A percentile compares a stretch with the other conserved stretches of the same genome.
Evolutionary conservation across 1,140 invertebrate species (phyloP).

Genomic region (Eurosta solidaginis): DNA sequence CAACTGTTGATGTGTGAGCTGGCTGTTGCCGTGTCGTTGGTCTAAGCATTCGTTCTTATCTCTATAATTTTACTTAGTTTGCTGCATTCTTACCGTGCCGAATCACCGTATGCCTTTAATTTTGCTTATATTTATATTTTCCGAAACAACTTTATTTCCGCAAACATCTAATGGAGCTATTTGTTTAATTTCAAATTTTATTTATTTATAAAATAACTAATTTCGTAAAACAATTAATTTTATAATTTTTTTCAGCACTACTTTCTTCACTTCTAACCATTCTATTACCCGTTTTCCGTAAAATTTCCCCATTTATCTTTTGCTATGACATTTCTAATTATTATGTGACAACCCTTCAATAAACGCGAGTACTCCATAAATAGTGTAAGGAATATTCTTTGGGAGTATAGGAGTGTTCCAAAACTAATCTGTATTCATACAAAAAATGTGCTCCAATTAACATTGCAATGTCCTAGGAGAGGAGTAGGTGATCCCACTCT

Average conservation of each 20-base stretch:
- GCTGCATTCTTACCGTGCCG: background rate
- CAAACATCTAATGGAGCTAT: background rate
- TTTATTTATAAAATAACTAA: too few species aligned
- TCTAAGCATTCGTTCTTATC: constrained; percentile 3
- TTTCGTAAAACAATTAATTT: background rate
- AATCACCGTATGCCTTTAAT: background rate
- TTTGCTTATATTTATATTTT: background rate
- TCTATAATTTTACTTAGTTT: background rate
- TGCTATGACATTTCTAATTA: background rate
- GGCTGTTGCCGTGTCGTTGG: constrained; percentile 10
- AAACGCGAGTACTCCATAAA: too few species aligned
- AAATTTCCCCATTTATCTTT: background rate
- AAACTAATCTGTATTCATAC: too few species aligned
- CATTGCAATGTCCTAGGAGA: too few species aligned
- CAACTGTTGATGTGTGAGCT: constrained; percentile 18
- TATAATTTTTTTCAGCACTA: background rate
- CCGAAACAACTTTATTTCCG: too few species aligned
- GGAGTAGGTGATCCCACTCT: too few species aligned
- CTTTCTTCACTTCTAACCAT: constrained; percentile 15
- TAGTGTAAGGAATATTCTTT: too few species aligned
- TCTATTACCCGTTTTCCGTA: background rate
- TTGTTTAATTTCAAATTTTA: background rate
- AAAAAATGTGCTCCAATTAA: too few species aligned
- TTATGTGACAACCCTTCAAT: too few species aligned
- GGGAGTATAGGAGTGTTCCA: too few species aligned